Evolutionary conservation across 2,888 invertebrate species (phyloP), one percentile per base, ranked within the genome.

Genomic region (Patella caerulea): DNA sequence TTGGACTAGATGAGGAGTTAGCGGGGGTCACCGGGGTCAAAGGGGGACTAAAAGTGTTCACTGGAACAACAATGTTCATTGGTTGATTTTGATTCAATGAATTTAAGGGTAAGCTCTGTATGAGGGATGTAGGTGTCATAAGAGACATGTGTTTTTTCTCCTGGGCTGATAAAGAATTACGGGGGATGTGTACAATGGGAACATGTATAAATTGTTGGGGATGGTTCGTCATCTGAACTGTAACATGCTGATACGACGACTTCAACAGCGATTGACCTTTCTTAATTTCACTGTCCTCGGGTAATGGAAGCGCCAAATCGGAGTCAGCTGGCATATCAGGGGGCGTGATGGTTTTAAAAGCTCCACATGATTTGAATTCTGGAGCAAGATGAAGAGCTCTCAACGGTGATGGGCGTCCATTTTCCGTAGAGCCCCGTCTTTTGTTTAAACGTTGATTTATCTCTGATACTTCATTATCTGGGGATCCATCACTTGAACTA

Each of bases 341-440:
- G 73, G 56, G 75, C 15, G 71, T 56, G 59, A 73, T 70, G n/a
- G 70, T 72, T 14, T 78, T 77, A 17, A 75, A 45, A 2, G 53
- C 19, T 15, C 73, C 73, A 34, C 74, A 72, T 9, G 76, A 54
- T 17, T 71, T 73, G 79, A 87, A 88, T 73, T 87, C 86, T 17
- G 87, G 84, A 15, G 84, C 82, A 5, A 86, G 81, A 77, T 86
- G 87, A 11, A 88, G 80, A n/a, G 84, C 86, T 71, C 85, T 79
- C 34, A 86, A 83, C 29, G 86, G 86, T 15, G 85, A 84, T 9
- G 83, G 84, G 75, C 84, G 83, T 12, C 75, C 77, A 59, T 81
- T 77, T 69, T 77, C 74, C 14, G 55, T 73, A n/a, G 71, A 71
- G 12, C 52, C 55, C 17, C 69, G 77, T 34, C 80, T 78, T 70